Conservation (phyloP, 2,113 vertebrate species). For the Lanius ludovicianus region DNA sequence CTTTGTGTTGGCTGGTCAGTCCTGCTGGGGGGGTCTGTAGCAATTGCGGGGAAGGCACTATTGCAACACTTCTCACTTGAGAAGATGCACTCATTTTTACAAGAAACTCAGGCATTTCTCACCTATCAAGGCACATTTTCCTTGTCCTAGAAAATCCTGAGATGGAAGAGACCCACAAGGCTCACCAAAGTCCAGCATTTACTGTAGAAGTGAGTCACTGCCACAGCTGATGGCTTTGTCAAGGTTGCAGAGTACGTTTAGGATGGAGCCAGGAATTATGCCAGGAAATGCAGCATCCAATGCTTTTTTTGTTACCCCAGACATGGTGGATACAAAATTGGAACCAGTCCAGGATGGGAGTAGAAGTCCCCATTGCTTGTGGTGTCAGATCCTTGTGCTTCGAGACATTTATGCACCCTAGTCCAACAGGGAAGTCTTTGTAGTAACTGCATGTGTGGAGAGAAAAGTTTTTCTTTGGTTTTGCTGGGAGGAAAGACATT, state of each 20-base stretch:
- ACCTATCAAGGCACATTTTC: neutral
- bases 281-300: neutral
- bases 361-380: neutral
- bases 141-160: neutral
- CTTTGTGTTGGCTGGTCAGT: neutral
- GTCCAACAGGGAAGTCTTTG: neutral
- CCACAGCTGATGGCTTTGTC: neutral
- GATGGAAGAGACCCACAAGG: neutral
- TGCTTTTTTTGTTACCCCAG: neutral
- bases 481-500: neutral
- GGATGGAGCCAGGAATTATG: neutral
- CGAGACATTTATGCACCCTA: neutral
- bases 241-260: neutral
- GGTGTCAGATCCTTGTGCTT: neutral
- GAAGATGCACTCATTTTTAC: fast-evolving
- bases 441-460: neutral
- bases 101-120: neutral
- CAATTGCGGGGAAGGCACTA: neutral
- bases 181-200: neutral
- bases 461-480: neutral
- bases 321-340: neutral
- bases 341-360: neutral
- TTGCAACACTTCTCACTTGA: neutral
- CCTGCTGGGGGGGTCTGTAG: neutral
- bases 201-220: neutral